phyloP scores from a whole-genome alignment of 2,113 vertebrate species.

The Hydrolagus affinis region DNA sequence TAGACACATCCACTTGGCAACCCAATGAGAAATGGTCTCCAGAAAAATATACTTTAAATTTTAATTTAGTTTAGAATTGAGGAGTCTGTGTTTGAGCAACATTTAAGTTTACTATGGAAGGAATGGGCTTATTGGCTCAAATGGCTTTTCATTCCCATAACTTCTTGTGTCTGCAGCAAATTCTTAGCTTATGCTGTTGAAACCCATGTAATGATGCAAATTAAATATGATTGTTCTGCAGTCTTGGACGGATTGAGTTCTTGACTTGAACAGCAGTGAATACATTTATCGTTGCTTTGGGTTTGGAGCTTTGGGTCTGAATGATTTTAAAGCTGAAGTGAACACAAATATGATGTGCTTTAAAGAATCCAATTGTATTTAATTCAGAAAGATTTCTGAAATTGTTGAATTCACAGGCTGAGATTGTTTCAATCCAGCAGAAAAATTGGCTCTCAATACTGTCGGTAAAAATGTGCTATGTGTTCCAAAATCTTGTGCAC shows the following conservation, averaged over 20 bases:
- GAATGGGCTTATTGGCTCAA: background rate
- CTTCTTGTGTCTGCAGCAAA: background rate
- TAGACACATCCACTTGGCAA: no score
- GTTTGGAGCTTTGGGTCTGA: background rate
- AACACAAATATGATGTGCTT: background rate
- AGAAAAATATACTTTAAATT: no score
- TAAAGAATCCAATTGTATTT: no score
- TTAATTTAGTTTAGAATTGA: no score
- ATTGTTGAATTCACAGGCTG: background rate
- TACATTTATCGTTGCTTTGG: background rate
- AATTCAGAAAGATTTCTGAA: no score
- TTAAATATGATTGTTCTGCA: background rate
- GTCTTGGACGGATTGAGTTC: no score
- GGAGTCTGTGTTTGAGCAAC: no score
- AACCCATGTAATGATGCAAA: background rate
- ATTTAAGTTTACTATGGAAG: no score
- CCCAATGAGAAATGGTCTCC: no score
- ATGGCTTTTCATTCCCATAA: background rate
- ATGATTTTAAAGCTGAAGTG: background rate
- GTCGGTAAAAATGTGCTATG: conserved; percentile 26
- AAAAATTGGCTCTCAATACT: background rate
- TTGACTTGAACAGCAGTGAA: background rate
- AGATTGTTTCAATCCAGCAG: no score
- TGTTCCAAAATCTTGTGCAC: conserved; percentile 12
- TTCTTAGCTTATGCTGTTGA: background rate